These are phyloP conservation scores for Chrysolina oricalcia DNA, from an alignment of 2,888 invertebrate genomes.

Conservation along the genomic window DNA sequence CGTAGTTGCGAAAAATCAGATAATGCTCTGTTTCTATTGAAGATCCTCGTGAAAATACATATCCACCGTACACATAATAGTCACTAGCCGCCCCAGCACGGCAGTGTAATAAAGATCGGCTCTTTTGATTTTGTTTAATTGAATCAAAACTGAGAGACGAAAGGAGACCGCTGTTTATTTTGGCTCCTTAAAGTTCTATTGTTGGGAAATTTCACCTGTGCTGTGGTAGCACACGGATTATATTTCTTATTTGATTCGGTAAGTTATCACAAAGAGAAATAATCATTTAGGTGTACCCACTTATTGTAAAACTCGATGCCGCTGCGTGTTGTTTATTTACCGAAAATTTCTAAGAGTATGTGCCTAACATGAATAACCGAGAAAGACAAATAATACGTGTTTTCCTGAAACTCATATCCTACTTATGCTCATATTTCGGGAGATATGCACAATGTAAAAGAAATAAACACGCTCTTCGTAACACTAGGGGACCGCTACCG, in stretches of 20 bases:
- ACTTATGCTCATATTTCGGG: too few species aligned
- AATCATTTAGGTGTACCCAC: slow-evolving; percentile 41
- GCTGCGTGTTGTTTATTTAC: slow-evolving; percentile 22
- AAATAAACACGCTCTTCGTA: too few species aligned
- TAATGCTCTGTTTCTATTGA: slow-evolving; percentile 33
- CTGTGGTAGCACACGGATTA: slow-evolving; percentile 37
- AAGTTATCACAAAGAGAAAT: slow-evolving; percentile 42
- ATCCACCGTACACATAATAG: slow-evolving; percentile 22
- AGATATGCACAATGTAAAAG: too few species aligned
- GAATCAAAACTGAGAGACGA: slow-evolving; percentile 48
- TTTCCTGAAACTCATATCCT: not conserved
- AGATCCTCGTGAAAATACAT: slow-evolving; percentile 27
- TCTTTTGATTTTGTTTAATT: slow-evolving; percentile 51
- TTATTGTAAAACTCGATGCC: slow-evolving; percentile 18
- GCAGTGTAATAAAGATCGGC: slow-evolving; percentile 38
- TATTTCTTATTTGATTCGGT: slow-evolving; percentile 53
- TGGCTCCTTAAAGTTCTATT: slow-evolving; percentile 43
- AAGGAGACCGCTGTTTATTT: slow-evolving; percentile 50
- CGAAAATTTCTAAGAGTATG: slow-evolving; percentile 24
- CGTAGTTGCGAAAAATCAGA: slow-evolving; percentile 42
- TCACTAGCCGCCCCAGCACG: slow-evolving; percentile 15
- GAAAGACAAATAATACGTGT: slow-evolving; percentile 24
- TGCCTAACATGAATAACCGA: slow-evolving; percentile 26
- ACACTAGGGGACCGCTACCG: too few species aligned
- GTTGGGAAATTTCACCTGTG: slow-evolving; percentile 50